Percentiles rank a stretch among this genome's conserved stretches.
Conservation (phyloP, 2,113 vertebrate genomes). For the Gallinago paraguaiae region DNA sequence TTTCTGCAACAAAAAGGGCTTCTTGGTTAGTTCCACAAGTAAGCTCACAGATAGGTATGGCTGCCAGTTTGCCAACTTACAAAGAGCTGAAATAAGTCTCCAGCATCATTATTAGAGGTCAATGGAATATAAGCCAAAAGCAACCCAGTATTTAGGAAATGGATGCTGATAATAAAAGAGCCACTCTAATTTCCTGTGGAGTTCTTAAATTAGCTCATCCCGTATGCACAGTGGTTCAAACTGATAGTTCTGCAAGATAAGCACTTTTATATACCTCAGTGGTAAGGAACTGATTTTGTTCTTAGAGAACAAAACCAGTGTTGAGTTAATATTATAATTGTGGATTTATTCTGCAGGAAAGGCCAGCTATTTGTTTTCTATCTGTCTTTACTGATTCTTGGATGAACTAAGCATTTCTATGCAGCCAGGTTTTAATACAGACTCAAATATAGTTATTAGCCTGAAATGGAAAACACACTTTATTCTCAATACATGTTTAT, state of each 20-base stretch:
- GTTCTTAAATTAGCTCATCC: constrained; percentile 67
- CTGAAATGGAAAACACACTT: neutral
- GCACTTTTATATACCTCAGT: constrained; percentile 22
- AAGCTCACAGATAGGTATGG: neutral
- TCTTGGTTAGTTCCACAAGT: neutral
- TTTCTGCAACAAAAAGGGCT: neutral
- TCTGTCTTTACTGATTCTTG: neutral
- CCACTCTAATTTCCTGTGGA: constrained; percentile 54
- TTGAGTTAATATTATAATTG: neutral
- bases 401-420: neutral
- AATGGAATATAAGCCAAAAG: constrained; percentile 52
- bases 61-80: constrained; percentile 16
- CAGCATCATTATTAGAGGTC: constrained; percentile 30
- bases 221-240: constrained; percentile 39
- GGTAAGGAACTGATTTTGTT: constrained; percentile 2
- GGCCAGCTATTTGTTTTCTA: neutral
- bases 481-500: neutral
- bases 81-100: constrained; percentile 17
- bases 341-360: neutral
- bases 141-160: constrained; percentile 47
- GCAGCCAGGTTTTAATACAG: neutral
- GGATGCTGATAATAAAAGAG: constrained; percentile 45
- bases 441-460: neutral
- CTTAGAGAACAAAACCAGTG: constrained; percentile 2
- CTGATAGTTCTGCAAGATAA: constrained; percentile 57